These are phyloP conservation scores for Alentia gelatinosa DNA, from an alignment of 2,888 invertebrate species.

Conservation along the genomic window DNA sequence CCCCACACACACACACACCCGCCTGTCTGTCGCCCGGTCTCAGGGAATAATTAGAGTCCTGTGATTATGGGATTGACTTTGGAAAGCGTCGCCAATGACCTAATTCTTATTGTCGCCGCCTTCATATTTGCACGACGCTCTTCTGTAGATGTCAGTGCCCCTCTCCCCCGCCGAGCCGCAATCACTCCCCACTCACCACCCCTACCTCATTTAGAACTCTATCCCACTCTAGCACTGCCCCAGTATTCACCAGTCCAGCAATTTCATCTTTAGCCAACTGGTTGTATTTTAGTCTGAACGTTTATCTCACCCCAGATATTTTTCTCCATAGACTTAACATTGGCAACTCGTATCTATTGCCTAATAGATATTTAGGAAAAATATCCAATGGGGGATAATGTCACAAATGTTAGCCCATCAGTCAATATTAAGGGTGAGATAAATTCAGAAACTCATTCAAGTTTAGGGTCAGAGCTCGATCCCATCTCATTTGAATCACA, in stretches of 20 bases:
- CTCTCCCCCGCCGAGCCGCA: not conserved
- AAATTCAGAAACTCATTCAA: no score
- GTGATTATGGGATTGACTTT: constrained; percentile 40
- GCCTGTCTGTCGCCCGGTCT: not conserved
- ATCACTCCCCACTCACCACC: not conserved
- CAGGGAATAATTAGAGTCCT: constrained; percentile 31
- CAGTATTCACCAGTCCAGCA: not conserved
- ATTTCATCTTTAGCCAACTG: no score
- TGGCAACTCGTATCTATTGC: no score
- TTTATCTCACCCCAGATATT: no score
- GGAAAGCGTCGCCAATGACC: constrained; percentile 43
- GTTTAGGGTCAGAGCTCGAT: no score
- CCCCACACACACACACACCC: not conserved
- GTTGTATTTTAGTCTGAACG: no score
- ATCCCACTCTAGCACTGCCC: not conserved
- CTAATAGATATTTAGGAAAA: no score
- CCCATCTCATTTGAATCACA: no score
- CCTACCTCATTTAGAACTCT: not conserved
- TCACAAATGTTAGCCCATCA: no score
- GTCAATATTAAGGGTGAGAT: no score
- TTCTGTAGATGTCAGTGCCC: not conserved
- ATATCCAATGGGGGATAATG: no score
- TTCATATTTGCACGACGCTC: constrained; percentile 39
- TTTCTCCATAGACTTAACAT: no score
- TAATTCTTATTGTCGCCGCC: constrained; percentile 42